A percentile compares a stretch with the other conserved stretches of the same genome.
Evolutionary conservation across 2,888 invertebrate species (phyloP).

Genomic region (Synergus gifuensis): DNA sequence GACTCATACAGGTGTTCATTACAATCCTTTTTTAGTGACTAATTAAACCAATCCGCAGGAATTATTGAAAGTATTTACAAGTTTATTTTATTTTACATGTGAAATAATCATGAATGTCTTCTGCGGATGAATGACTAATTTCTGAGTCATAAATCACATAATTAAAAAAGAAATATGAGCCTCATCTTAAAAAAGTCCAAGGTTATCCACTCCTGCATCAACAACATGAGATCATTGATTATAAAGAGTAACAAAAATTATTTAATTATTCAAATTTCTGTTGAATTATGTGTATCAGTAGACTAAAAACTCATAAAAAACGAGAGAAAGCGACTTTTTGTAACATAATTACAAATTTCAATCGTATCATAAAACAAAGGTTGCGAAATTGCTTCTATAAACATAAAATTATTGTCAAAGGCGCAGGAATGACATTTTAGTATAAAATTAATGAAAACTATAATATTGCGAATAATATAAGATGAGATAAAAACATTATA

Average conservation of each 20-base stretch:
- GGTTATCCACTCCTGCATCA: neutral
- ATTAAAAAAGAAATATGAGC: slow-evolving; percentile 2
- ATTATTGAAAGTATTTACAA: neutral
- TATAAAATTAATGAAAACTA: too few species aligned
- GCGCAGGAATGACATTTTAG: too few species aligned
- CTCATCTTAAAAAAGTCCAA: slow-evolving; percentile 22
- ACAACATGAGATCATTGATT: slow-evolving; percentile 14
- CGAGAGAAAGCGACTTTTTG: neutral
- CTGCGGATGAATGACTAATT: neutral
- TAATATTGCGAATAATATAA: neutral
- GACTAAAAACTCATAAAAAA: neutral
- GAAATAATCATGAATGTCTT: neutral
- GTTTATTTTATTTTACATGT: neutral
- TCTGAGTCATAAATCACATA: neutral
- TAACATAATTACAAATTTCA: too few species aligned
- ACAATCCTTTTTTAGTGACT: too few species aligned
- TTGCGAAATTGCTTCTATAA: too few species aligned
- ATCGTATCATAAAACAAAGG: neutral
- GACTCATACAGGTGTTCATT: too few species aligned
- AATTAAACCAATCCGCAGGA: too few species aligned
- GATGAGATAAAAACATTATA: neutral
- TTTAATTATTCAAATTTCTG: neutral
- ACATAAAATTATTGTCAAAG: too few species aligned
- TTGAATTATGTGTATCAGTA: neutral
- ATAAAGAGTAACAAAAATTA: neutral